Conservation (phyloP, 2,888 invertebrate species). For the Dusona sp. region DNA sequence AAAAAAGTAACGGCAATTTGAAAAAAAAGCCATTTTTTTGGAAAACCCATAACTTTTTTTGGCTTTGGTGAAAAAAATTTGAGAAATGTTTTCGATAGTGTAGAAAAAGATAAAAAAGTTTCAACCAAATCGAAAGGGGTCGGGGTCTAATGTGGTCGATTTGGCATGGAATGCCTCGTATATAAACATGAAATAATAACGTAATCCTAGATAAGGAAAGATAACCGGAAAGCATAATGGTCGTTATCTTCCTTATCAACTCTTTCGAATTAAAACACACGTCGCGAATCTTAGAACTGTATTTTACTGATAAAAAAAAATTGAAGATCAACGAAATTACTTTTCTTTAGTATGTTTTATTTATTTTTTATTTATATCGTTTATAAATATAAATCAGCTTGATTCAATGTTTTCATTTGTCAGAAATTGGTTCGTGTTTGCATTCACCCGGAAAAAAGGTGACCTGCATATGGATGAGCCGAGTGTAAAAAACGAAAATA, state of each 20-base stretch:
- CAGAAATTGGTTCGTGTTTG: background rate
- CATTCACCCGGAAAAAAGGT: background rate
- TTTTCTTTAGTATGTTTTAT: background rate
- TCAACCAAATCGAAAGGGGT: too few relatives aligned
- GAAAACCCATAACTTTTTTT: too few relatives aligned
- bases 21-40: too few relatives aligned
- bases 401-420: background rate
- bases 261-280: background rate
- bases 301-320: background rate
- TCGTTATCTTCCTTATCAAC: background rate
- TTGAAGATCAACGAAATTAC: background rate
- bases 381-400: too few relatives aligned
- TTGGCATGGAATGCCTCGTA: too few relatives aligned
- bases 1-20: too few relatives aligned
- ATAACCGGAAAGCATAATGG: background rate
- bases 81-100: too few relatives aligned
- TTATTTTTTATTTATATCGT: background rate
- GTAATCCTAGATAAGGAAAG: background rate
- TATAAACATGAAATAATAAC: too few relatives aligned
- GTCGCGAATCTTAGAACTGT: background rate
- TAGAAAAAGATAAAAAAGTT: too few relatives aligned
- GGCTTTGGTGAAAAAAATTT: too few relatives aligned
- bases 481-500: background rate
- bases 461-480: background rate
- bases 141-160: too few relatives aligned